Conservation (phyloP, 2,113 vertebrate genomes). For the Bufo gargarizans region DNA sequence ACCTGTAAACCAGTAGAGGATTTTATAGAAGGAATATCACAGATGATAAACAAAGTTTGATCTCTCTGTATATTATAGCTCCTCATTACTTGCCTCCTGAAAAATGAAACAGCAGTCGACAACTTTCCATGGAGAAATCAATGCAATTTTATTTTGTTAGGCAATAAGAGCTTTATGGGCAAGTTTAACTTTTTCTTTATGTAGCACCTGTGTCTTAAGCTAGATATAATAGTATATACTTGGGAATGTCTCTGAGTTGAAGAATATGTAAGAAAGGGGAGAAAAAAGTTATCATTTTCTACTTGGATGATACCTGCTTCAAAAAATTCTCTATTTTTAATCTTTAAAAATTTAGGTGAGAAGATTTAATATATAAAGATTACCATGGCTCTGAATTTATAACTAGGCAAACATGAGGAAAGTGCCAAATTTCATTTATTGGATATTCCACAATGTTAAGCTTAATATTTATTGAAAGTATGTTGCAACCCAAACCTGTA, state of each 20-base stretch:
- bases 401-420: background rate
- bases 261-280: background rate
- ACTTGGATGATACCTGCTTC: background rate
- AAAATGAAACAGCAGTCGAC: constrained; percentile 37
- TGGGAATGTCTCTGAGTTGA: background rate
- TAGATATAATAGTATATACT: constrained; percentile 22
- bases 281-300: background rate
- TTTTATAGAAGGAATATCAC: constrained; percentile 49
- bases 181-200: constrained; percentile 52
- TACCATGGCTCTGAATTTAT: background rate
- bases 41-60: constrained; percentile 56
- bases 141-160: constrained; percentile 53
- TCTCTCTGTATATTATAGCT: constrained; percentile 32
- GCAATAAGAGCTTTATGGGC: constrained; percentile 48
- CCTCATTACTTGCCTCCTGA: constrained; percentile 48
- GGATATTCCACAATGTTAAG: too few species aligned
- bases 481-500: too few species aligned
- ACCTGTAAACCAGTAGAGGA: constrained; percentile 21
- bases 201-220: constrained; percentile 46
- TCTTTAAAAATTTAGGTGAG: background rate
- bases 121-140: constrained; percentile 55
- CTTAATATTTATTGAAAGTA: too few species aligned
- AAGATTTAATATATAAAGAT: background rate
- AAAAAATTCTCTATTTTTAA: background rate
- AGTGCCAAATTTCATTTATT: background rate